These are phyloP conservation scores for Furnarius figulus DNA, from an alignment of 2,113 vertebrate genomes.

Conservation along the genomic window DNA sequence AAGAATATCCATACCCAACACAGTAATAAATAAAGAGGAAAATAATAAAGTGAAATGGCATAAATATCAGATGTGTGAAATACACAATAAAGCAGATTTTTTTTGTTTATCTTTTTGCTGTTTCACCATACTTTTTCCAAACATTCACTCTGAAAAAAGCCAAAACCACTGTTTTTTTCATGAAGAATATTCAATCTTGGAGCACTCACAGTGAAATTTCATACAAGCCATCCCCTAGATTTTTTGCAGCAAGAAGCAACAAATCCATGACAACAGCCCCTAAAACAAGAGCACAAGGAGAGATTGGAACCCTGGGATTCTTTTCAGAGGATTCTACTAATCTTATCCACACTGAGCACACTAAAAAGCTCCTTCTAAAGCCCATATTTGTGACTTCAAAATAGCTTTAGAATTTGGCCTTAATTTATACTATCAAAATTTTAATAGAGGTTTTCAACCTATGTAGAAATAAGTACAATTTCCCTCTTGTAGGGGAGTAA, in stretches of 20 bases:
- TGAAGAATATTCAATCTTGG: neutral
- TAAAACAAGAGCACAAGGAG: neutral
- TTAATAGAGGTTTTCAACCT: neutral
- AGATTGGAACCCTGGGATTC: neutral
- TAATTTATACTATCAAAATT: neutral
- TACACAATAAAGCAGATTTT: neutral
- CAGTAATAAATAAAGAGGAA: neutral
- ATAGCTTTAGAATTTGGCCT: neutral
- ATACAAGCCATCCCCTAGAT: neutral
- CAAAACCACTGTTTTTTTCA: neutral
- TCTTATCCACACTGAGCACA: neutral
- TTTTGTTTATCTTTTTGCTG: neutral
- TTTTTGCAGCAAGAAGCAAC: neutral
- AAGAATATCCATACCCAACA: rapidly evolving
- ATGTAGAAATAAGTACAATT: neutral
- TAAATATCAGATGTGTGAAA: neutral
- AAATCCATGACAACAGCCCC: neutral
- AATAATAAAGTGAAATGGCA: neutral
- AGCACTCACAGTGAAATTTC: neutral
- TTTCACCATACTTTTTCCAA: neutral
- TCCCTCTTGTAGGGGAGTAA: neutral
- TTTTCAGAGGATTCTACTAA: neutral
- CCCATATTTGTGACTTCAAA: neutral
- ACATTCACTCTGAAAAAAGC: neutral
- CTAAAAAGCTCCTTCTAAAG: neutral